Evolutionary conservation across 2,113 vertebrate genomes (phyloP).

Genomic region (Grammomys surdaster): DNA sequence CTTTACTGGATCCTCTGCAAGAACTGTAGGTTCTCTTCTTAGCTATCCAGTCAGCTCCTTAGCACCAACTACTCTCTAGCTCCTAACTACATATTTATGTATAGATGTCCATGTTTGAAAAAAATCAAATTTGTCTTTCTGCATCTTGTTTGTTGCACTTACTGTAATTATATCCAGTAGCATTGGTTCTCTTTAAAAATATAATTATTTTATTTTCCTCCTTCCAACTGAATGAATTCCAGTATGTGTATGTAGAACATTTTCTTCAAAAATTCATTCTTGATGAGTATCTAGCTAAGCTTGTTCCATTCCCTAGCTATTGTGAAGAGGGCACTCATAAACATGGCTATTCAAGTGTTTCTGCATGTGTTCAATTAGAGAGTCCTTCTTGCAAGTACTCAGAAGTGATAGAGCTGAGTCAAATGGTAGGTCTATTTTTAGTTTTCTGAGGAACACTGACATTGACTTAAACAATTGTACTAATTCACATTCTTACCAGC

Average conservation of each 20-base stretch:
- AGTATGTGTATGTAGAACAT: background rate
- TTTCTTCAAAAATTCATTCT: background rate
- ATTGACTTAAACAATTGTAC: background rate
- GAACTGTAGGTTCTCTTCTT: background rate
- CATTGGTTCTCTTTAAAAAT: background rate
- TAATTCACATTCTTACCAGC: background rate
- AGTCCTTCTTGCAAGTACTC: background rate
- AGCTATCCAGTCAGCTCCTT: background rate
- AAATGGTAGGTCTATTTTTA: background rate
- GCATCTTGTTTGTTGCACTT: background rate
- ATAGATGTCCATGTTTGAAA: background rate
- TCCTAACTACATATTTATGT: background rate
- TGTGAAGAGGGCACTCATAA: background rate
- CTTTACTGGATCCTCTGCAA: background rate
- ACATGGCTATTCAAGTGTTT: background rate
- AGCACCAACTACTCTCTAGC: background rate
- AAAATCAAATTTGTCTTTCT: background rate
- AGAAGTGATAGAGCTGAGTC: background rate
- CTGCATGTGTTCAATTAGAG: background rate
- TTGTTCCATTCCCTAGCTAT: background rate
- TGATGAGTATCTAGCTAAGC: background rate
- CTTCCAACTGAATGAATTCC: background rate
- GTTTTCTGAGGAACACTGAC: background rate
- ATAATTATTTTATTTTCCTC: background rate
- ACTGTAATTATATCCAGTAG: background rate